Evolutionary conservation across 2,888 invertebrate species (phyloP), one percentile per base, ranked within the genome.

Genomic region (Podabrus alpinus): DNA sequence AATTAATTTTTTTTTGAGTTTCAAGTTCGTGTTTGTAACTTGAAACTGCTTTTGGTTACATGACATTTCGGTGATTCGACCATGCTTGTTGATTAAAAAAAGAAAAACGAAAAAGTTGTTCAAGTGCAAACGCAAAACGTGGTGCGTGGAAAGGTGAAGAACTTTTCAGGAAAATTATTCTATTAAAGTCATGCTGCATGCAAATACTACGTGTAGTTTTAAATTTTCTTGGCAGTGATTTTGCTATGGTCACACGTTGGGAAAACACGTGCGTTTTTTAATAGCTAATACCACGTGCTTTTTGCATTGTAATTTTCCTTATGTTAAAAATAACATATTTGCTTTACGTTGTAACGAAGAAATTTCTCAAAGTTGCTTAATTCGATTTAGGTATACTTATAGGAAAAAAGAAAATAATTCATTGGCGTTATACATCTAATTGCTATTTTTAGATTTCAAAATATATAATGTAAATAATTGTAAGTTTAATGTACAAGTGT

Each of bases 401-500:
- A 45, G 1, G n/a, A 7, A 45, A 45, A 45, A 45, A 45, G 45
- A 45, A 45, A 45, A 45, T n/a, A 13, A 45, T 45, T 45, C 7
- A 29, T 29, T 29, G 29, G 29, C 29, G 29, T 29, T 29, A 13
- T n/a, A n/a, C n/a, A 5, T 45, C 45, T 45, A 45, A 45, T 45
- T 45, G 45, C 45, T 45, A n/a, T n/a, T 45, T 45, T 45, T 45
- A 45, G 45, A 45, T 45, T 45, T 45, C 45, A 45, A 45, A 45
- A 45, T 45, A 45, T 45, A 45, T 45, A 45, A 45, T 45, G 45
- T 45, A 45, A 64, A 64, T 64, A 64, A 64, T 19, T 21, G 21
- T 21, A 19, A 64, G 61, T 16, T 61, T 61, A 64, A 19, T 74
- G 64, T 64, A 60, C 69, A 17, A 69, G 69, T 73, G 62, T 17